Evolutionary conservation across 30 jellyfish, hydroid and myxozoan genomes (phyloP).

Genomic region (Hydractinia symbiolongicarpus): DNA sequence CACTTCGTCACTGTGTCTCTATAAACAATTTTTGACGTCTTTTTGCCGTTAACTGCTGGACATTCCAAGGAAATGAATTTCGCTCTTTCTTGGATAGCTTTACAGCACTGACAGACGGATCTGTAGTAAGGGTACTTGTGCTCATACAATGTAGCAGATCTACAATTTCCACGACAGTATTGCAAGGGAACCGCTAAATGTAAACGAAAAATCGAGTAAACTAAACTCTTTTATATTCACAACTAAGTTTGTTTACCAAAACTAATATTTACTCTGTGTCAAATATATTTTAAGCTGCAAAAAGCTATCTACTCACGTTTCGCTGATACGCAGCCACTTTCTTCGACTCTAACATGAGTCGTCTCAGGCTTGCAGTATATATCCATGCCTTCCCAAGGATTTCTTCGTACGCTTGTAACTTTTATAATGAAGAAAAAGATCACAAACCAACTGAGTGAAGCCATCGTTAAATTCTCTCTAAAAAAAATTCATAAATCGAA

Average conservation of each 20-base stretch:
- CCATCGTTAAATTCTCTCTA: too few relatives aligned
- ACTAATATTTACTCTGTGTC: too few relatives aligned
- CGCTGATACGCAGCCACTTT: slow-evolving; percentile 14
- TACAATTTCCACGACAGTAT: slow-evolving; percentile 35
- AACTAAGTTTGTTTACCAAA: background rate
- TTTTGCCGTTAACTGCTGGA: slow-evolving; percentile 18
- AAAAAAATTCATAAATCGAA: too few relatives aligned
- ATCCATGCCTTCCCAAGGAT: slow-evolving; percentile 33
- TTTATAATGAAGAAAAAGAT: too few relatives aligned
- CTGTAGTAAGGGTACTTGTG: slow-evolving; percentile 23
- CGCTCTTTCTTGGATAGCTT: slow-evolving; percentile 10
- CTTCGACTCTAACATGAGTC: background rate
- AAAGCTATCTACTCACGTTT: background rate
- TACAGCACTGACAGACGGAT: slow-evolving; percentile 32
- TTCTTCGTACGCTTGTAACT: background rate
- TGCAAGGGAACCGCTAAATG: slow-evolving; percentile 27
- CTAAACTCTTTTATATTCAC: background rate
- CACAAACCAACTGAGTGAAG: too few relatives aligned
- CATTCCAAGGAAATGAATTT: slow-evolving; percentile 16
- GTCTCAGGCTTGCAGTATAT: slow-evolving; percentile 19
- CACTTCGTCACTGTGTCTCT: slow-evolving; percentile 15
- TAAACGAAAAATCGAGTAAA: background rate
- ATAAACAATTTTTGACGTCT: background rate
- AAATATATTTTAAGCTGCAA: background rate
- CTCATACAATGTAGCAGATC: slow-evolving; percentile 23